phyloP scores from a whole-genome alignment of 2,888 invertebrate species.

The Liopterus haemorrhoidalis region DNA sequence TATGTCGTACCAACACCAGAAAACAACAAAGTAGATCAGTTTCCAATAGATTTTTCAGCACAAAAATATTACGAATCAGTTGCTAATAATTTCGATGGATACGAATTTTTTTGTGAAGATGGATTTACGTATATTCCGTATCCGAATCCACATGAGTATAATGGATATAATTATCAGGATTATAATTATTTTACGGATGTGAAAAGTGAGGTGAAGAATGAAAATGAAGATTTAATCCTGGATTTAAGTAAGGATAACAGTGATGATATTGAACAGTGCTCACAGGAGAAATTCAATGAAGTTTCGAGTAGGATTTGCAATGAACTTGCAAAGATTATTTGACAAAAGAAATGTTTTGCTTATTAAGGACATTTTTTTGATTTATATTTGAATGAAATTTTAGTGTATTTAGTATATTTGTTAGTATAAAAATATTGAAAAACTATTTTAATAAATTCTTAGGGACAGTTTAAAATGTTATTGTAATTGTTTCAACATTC shows the following conservation, averaged over 20 bases:
- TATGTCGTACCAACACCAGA: constrained; percentile 5
- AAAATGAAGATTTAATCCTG: no score
- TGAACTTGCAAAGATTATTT: constrained; percentile 7
- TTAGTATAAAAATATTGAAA: no score
- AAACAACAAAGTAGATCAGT: constrained; percentile 10
- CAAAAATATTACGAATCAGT: constrained; percentile 19
- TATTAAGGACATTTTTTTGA: no score
- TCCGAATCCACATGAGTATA: constrained; percentile 10
- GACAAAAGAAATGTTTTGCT: no score
- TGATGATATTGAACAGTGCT: background rate
- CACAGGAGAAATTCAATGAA: background rate
- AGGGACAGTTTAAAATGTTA: no score
- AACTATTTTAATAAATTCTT: no score
- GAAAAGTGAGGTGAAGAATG: background rate
- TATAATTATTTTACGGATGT: background rate
- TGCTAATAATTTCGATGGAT: constrained; percentile 17
- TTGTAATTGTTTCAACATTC: no score
- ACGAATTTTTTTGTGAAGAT: constrained; percentile 13
- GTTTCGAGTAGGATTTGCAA: constrained; percentile 1
- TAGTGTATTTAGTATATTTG: no score
- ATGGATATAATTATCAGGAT: background rate
- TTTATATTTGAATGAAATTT: no score
- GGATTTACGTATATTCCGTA: constrained; percentile 8
- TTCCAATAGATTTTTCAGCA: constrained; percentile 15
- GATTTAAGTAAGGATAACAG: no score